A percentile compares a stretch with the other conserved stretches of the same genome.
Conservation (phyloP, 2,888 invertebrate genomes). For the Vesta saturnalis region DNA sequence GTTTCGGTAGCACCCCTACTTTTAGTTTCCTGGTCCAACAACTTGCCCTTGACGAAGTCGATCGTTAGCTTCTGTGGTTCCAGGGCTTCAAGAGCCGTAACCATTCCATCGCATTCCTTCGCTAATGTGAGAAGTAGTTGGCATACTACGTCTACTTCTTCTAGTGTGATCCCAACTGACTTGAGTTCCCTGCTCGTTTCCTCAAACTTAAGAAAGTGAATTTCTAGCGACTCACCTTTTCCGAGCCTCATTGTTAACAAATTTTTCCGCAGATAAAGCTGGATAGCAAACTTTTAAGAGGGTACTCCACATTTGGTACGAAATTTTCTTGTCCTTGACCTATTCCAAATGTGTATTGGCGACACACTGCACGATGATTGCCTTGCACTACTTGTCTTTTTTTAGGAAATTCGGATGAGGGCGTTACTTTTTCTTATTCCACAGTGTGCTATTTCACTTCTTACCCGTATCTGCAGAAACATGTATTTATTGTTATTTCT, state of each 20-base stretch:
- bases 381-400: too few relatives aligned
- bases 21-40: conserved; percentile 41
- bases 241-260: conserved; percentile 43
- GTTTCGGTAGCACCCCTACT: too few relatives aligned
- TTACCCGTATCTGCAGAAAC: too few relatives aligned
- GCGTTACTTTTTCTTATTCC: background rate
- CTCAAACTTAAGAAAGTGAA: conserved; percentile 53
- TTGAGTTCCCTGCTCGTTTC: conserved; percentile 51
- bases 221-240: conserved; percentile 37
- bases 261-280: conserved; percentile 46
- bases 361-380: background rate
- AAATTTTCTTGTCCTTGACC: background rate
- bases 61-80: conserved; percentile 37
- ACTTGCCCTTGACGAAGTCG: conserved; percentile 38
- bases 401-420: too few relatives aligned
- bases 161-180: conserved; percentile 52
- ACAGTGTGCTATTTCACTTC: conserved; percentile 27
- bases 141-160: conserved; percentile 54
- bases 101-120: conserved; percentile 39
- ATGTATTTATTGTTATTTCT: too few relatives aligned
- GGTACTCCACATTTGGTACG: background rate
- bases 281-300: conserved; percentile 46
- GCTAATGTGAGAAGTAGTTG: conserved; percentile 45
- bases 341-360: background rate
- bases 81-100: conserved; percentile 44